Percentiles rank a stretch among this genome's conserved stretches.
phyloP scores from a whole-genome alignment of 2,888 invertebrate species.

The Aphodius granarius region DNA sequence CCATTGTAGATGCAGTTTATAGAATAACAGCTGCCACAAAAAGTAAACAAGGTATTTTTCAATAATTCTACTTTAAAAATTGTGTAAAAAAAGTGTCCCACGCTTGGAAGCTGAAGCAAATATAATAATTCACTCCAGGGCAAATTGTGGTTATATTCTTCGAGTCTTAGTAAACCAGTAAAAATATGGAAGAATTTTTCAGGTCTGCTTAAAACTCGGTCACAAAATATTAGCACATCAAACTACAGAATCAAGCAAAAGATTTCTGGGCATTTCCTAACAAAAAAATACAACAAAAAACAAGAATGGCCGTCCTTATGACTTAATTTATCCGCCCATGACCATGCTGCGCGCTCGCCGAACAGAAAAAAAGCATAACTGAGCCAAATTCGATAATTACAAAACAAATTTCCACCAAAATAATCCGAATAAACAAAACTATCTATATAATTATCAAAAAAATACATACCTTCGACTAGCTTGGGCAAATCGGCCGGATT shows the following conservation, averaged over 20 bases:
- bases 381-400: too few species aligned
- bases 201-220: neutral
- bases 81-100: neutral
- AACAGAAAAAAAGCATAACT: too few species aligned
- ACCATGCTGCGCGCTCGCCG: too few species aligned
- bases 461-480: slow-evolving; percentile 77
- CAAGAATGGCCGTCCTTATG: too few species aligned
- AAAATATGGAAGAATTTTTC: neutral
- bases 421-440: neutral
- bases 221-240: slow-evolving; percentile 21
- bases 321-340: too few species aligned
- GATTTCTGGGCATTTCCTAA: too few species aligned
- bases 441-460: too few species aligned
- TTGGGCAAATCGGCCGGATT: slow-evolving; percentile 99
- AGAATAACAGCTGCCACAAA: too few species aligned
- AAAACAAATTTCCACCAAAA: neutral
- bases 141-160: slow-evolving; percentile 6
- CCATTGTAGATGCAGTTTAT: too few species aligned
- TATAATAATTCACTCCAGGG: slow-evolving; percentile 11
- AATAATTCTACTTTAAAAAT: too few species aligned
- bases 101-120: slow-evolving; percentile 7
- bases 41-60: too few species aligned
- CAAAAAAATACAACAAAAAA: slow-evolving; percentile 33
- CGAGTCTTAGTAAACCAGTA: slow-evolving; percentile 2
- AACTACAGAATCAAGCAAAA: neutral